Conservation (phyloP, 64 coral and sea anemone species). For the Dendrophyllia cribrosa region DNA sequence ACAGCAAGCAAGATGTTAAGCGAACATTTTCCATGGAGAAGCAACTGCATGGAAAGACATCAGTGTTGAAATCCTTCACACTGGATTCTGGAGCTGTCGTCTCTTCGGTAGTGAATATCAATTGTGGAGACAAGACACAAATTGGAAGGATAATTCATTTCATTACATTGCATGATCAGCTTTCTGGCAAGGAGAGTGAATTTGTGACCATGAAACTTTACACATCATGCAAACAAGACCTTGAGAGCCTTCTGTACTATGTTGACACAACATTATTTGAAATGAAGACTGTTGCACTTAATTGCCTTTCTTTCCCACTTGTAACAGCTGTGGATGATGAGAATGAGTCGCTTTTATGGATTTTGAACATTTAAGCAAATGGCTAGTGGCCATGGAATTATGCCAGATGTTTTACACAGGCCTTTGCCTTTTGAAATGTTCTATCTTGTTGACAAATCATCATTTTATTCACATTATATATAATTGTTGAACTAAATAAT, state of each 20-base stretch:
- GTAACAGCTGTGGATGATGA: slow-evolving; percentile 2
- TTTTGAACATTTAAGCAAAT: not conserved
- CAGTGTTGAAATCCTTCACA: slow-evolving; percentile 4
- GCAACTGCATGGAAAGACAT: slow-evolving; percentile 3
- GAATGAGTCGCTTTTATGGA: not conserved
- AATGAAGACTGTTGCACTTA: not conserved
- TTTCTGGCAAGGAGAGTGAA: slow-evolving; percentile 1
- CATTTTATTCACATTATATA: too few species aligned
- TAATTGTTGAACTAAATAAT: too few species aligned
- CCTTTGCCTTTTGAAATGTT: too few species aligned
- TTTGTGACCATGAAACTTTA: not conserved
- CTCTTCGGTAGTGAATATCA: not conserved
- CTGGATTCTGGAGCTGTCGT: slow-evolving; percentile 12
- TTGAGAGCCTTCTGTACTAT: slow-evolving; percentile 2
- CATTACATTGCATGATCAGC: not conserved
- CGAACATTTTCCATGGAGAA: slow-evolving; percentile 4
- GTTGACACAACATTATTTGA: not conserved
- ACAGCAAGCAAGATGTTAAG: not conserved
- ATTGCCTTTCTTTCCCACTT: not conserved
- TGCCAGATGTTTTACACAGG: not conserved
- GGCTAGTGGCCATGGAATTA: not conserved
- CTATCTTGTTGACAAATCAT: too few species aligned
- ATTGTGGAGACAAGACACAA: not conserved
- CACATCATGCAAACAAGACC: not conserved
- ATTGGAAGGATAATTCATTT: slow-evolving; percentile 17